phyloP scores from a whole-genome alignment of 2,797 vertebrate genomes.

The Rallus crepitans region DNA sequence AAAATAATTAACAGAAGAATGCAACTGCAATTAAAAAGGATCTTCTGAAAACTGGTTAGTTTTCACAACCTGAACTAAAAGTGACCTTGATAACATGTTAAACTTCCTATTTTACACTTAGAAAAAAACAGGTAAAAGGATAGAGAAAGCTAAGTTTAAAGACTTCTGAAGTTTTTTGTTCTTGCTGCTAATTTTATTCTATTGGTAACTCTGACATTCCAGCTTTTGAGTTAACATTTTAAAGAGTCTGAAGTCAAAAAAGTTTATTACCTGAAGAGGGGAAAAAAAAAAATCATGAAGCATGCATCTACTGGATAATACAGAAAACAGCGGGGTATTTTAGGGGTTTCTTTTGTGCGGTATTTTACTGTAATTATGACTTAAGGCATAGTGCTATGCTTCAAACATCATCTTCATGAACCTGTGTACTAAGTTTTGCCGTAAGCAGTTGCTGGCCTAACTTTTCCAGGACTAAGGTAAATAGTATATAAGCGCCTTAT shows the following conservation, averaged over 20 bases:
- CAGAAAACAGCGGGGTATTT: no score
- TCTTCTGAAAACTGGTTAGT: not conserved
- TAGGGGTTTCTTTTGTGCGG: no score
- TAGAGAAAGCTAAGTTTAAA: not conserved
- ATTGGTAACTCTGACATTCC: not conserved
- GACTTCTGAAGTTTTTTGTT: not conserved
- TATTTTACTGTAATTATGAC: not conserved
- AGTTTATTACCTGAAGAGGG: not conserved
- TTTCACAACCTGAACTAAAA: not conserved
- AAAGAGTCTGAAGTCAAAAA: not conserved
- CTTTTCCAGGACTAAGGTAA: not conserved
- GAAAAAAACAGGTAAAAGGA: not conserved
- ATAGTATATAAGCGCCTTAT: not conserved
- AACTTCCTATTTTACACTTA: not conserved
- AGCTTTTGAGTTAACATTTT: not conserved
- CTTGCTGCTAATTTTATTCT: not conserved
- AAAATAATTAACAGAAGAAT: not conserved
- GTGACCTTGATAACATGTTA: not conserved
- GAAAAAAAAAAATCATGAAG: not conserved
- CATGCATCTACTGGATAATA: not conserved
- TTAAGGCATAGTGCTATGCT: not conserved
- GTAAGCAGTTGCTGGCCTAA: not conserved
- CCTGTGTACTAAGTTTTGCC: not conserved
- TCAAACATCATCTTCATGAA: accelerated
- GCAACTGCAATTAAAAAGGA: not conserved